Base-by-base conservation (phyloP, 2,888 invertebrate species). In the Drosophila paracracens region DNA sequence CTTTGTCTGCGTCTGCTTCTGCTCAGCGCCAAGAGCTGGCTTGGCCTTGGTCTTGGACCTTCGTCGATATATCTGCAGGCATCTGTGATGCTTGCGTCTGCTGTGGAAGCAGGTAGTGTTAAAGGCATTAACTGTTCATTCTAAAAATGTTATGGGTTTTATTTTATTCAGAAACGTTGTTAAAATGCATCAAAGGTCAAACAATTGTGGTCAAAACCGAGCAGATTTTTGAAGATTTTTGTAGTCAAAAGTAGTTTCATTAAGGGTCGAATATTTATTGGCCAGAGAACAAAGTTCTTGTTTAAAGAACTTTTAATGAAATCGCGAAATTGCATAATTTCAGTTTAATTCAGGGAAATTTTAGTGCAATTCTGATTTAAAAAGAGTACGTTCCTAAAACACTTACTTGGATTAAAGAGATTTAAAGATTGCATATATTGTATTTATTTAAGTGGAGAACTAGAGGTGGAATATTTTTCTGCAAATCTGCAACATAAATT, bases 1-100 rank as follows among this genome's bases (percentile, higher is more conserved):
- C 46, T 63, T 51, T 31, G 54, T 43, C 46, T 70, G 48, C 25
- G 25, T 43, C 52, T 61, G 56, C 29, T 33, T 25, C 57, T 59
- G 48, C 21, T 25, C 7, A 6, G 18, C 38, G n/a, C 38, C 21
- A 36, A 25, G n/a, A 7, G 27, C 43, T 21, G 36, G 31, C 56
- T 31, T 63, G 25, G 29, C 29, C 36, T 54, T 61, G 5, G 48
- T 31, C 21, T 31, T 38, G 38, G 18, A 31, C 38, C 27, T 58
- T 40, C n/a, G n/a, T 29, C 40, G 57, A 18, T 67, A 27, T 18
- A 29, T 35, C 11, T 62, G 56, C 13, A 29, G 29, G 40, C 43
- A 43, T 11, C 29, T 27, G 43, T 33, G 29, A n/a, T 59, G 46
- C 48, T 59, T 59, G 40, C 35, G 38, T 10, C 53, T 36, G 25